Conservation (phyloP, 2,113 vertebrate genomes). For the Mixornis gularis region DNA sequence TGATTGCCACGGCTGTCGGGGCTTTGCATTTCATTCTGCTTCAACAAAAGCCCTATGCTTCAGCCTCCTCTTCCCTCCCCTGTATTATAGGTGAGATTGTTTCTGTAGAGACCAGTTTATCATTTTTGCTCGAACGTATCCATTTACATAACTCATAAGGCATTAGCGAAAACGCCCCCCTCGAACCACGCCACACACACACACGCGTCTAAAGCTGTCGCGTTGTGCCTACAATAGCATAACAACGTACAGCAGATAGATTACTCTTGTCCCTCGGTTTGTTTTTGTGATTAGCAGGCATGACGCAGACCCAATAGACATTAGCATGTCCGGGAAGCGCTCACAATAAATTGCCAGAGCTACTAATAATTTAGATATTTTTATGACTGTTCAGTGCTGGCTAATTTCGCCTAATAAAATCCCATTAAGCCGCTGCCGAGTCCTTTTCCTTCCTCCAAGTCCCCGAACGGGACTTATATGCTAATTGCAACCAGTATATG, state of each 20-base stretch:
- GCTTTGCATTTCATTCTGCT: conserved; percentile 18
- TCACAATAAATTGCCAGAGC: conserved; percentile 72
- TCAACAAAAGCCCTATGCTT: background rate
- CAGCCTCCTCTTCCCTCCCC: background rate
- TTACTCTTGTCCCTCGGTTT: conserved; percentile 20
- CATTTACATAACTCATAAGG: conserved; percentile 28
- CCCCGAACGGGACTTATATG: conserved; percentile 77
- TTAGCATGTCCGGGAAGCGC: conserved; percentile 66
- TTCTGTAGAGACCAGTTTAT: conserved; percentile 11
- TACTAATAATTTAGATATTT: conserved; percentile 79
- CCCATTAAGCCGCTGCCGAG: conserved; percentile 74
- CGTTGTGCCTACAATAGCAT: background rate
- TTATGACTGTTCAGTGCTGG: conserved; percentile 75
- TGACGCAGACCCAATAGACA: conserved; percentile 49
- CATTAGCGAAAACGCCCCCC: background rate
- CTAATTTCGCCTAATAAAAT: conserved; percentile 79
- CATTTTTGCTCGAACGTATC: background rate
- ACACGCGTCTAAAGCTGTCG: background rate
- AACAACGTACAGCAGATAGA: background rate
- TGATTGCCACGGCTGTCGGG: background rate
- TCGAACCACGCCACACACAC: background rate
- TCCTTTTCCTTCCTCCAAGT: conserved; percentile 71
- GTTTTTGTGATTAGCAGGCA: conserved; percentile 51
- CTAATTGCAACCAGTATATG: conserved; percentile 78
- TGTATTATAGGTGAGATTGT: background rate